A percentile compares a stretch with the other conserved stretches of the same genome.
Evolutionary conservation across 1,140 invertebrate genomes (phyloP).

Genomic region (Drosophila takahashii): DNA sequence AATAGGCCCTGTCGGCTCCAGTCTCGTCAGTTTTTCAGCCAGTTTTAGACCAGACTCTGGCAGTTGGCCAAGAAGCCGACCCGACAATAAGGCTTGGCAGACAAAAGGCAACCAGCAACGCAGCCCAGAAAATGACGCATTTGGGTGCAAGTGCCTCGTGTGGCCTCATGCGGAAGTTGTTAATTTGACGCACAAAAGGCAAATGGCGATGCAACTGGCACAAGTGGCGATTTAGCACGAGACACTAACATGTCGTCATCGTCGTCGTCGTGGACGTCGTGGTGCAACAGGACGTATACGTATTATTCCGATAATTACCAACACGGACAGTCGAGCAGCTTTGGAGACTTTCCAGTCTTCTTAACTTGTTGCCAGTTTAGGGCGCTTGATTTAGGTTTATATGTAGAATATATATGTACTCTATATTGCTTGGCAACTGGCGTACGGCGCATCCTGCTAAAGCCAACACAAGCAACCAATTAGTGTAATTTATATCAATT

Average conservation of each 20-base stretch:
- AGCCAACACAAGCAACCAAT: slow-evolving; percentile 55
- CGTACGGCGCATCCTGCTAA: slow-evolving; percentile 1
- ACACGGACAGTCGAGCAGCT: slow-evolving; percentile 29
- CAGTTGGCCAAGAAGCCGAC: slow-evolving; percentile 58
- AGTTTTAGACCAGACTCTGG: slow-evolving; percentile 43
- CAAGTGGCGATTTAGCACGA: slow-evolving; percentile 57
- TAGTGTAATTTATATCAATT: slow-evolving; percentile 65
- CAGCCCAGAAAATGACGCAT: slow-evolving; percentile 77
- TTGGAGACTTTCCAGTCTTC: slow-evolving; percentile 21
- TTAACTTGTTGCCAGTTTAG: slow-evolving; percentile 42
- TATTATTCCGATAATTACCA: slow-evolving; percentile 66
- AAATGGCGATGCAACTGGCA: slow-evolving; percentile 63
- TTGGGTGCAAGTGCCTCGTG: slow-evolving; percentile 80
- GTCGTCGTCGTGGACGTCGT: slow-evolving; percentile 22
- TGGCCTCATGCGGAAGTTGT: slow-evolving; percentile 81
- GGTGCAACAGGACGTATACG: slow-evolving; percentile 77
- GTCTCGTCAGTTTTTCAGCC: slow-evolving; percentile 22
- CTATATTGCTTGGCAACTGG: background rate
- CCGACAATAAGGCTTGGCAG: slow-evolving; percentile 64
- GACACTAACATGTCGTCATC: slow-evolving; percentile 7
- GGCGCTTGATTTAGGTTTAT: slow-evolving; percentile 7
- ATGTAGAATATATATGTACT: background rate
- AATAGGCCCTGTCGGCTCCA: slow-evolving; percentile 48
- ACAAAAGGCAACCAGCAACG: slow-evolving; percentile 52
- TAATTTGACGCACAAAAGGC: slow-evolving; percentile 80